A percentile compares a stretch with the other conserved stretches of the same genome.
These are phyloP conservation scores for Molossus molossus DNA, from an alignment of 2,797 vertebrate species.

Conservation along the genomic window DNA sequence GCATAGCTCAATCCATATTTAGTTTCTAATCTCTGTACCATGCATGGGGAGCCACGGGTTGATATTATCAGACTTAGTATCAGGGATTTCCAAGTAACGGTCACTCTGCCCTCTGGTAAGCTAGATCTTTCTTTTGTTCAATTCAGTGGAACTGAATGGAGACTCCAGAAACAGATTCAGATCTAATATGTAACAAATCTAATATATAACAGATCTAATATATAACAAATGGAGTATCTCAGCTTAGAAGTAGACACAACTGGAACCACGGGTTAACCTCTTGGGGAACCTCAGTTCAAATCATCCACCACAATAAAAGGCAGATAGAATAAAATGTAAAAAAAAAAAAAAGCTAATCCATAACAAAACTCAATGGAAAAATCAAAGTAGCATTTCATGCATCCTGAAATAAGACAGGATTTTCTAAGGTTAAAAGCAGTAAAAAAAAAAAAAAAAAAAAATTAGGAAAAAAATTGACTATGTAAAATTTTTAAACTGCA, in stretches of 20 bases:
- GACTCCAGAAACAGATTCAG: neutral
- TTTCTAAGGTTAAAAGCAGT: slow-evolving; percentile 58
- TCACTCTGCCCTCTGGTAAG: neutral
- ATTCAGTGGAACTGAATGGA: neutral
- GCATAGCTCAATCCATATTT: neutral
- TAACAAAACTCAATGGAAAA: slow-evolving; percentile 29
- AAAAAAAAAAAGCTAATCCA: neutral
- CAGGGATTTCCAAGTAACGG: slow-evolving; percentile 10
- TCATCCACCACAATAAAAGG: neutral
- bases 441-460: slow-evolving; percentile 1
- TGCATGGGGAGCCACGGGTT: neutral
- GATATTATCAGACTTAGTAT: neutral
- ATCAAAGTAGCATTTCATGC: neutral
- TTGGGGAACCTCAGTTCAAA: neutral
- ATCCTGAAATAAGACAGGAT: neutral
- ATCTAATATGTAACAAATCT: neutral
- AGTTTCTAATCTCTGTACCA: neutral
- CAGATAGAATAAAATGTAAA: slow-evolving; percentile 1
- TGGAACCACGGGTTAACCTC: slow-evolving; percentile 40
- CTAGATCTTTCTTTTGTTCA: neutral
- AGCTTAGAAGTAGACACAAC: neutral
- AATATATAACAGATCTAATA: neutral
- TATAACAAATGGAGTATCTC: neutral
- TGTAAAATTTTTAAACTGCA: slow-evolving; percentile 22
- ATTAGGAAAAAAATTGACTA: slow-evolving; percentile 8